These are phyloP conservation scores for Tragelaphus buxtoni DNA, from an alignment of 2,113 vertebrate species.

Conservation along the genomic window DNA sequence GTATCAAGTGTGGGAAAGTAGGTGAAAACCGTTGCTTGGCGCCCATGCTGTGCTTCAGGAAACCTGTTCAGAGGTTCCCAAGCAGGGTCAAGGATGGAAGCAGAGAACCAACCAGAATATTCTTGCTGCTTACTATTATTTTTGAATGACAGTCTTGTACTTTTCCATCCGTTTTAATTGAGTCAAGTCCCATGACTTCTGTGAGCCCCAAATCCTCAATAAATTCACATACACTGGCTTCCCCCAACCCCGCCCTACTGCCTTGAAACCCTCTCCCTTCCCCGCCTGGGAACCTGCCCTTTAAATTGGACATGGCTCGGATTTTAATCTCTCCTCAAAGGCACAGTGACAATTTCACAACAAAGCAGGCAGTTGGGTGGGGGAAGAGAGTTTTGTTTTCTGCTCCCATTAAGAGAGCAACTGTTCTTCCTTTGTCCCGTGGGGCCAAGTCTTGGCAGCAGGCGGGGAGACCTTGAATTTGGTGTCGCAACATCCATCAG, in stretches of 20 bases:
- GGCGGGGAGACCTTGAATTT: constrained; percentile 55
- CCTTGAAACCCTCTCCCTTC: background rate
- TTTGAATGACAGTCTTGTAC: constrained; percentile 8
- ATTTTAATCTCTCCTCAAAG: constrained; percentile 72
- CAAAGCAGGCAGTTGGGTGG: constrained; percentile 30
- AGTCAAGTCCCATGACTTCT: constrained; percentile 55
- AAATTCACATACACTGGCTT: constrained; percentile 18
- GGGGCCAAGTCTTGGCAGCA: constrained; percentile 62
- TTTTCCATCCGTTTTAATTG: constrained; percentile 47
- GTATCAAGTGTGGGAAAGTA: background rate
- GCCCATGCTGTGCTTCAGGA: constrained; percentile 3
- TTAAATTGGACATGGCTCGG: constrained; percentile 74
- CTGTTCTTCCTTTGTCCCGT: constrained; percentile 62
- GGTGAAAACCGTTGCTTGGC: background rate
- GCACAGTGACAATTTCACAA: constrained; percentile 72
- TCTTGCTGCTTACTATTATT: background rate
- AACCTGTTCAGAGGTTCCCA: background rate
- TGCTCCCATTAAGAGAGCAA: constrained; percentile 67
- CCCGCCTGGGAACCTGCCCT: constrained; percentile 73
- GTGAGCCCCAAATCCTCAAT: constrained; percentile 58
- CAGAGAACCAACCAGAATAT: background rate
- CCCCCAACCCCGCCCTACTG: background rate
- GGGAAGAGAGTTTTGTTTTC: constrained; percentile 61
- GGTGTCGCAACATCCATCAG: constrained; percentile 58
- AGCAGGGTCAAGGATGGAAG: background rate